Percentiles rank a stretch among this genome's conserved stretches.
Evolutionary conservation across 2,888 invertebrate species (phyloP).

Genomic region (Luffia ferchaultella): DNA sequence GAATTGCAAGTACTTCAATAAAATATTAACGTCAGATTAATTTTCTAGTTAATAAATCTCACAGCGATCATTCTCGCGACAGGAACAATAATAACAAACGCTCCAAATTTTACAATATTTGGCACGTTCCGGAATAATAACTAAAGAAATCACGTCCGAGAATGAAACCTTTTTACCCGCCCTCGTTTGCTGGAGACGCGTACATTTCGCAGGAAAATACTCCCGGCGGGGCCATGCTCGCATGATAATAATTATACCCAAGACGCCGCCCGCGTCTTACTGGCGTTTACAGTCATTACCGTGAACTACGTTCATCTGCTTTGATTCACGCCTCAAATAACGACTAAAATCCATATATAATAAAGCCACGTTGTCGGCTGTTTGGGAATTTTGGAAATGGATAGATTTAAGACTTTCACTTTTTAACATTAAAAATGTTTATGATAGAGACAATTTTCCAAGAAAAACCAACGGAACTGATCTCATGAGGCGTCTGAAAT

Average conservation of each 20-base stretch:
- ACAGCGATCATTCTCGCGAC: neutral
- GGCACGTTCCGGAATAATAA: neutral
- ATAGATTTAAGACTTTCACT: too few relatives aligned
- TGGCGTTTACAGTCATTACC: neutral
- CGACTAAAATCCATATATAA: too few relatives aligned
- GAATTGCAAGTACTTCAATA: too few relatives aligned
- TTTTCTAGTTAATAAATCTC: too few relatives aligned
- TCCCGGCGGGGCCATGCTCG: neutral
- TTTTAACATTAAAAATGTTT: too few relatives aligned
- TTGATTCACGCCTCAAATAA: neutral
- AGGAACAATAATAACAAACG: neutral
- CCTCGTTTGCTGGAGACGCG: neutral
- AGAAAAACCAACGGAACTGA: too few relatives aligned
- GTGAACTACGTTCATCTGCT: neutral
- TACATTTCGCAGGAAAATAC: neutral
- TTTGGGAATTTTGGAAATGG: too few relatives aligned
- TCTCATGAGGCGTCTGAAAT: too few relatives aligned
- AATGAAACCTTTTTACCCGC: neutral
- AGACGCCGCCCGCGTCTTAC: neutral
- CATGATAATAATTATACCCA: neutral
- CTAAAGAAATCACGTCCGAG: neutral
- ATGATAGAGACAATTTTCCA: too few relatives aligned
- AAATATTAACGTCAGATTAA: too few relatives aligned
- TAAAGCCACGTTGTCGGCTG: too few relatives aligned
- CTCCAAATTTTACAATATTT: neutral